Conservation (phyloP, 2,797 vertebrate genomes). For the Thripadectes ignobilis region DNA sequence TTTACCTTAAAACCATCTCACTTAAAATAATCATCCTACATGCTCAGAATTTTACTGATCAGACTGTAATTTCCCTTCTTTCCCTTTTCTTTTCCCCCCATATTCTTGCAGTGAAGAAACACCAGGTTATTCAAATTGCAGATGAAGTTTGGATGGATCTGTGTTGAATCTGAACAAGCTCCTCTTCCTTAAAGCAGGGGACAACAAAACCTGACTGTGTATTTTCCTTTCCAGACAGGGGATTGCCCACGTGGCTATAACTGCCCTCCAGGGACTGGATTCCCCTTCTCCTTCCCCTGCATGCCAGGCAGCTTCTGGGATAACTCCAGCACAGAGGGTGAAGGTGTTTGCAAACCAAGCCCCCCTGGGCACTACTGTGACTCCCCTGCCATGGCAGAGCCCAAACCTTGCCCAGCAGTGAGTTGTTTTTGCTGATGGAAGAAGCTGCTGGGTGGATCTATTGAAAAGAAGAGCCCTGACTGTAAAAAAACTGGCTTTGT, state of each 20-base stretch:
- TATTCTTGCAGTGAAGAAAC: not conserved
- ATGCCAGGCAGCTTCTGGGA: constrained; percentile 81
- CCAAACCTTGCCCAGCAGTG: constrained; percentile 83
- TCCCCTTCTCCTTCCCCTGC: constrained; percentile 84
- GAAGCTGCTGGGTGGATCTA: fast-evolving
- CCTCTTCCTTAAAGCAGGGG: not conserved
- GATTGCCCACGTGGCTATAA: constrained; percentile 84
- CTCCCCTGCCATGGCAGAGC: constrained; percentile 73
- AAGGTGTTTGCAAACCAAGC: constrained; percentile 78
- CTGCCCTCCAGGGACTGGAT: constrained; percentile 85
- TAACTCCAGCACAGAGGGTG: constrained; percentile 73
- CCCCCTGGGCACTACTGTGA: constrained; percentile 82
- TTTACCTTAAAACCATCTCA: not conserved
- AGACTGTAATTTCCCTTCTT: not conserved
- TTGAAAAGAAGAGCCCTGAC: not conserved
- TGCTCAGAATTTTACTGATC: not conserved
- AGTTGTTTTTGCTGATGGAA: not conserved
- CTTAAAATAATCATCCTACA: not conserved
- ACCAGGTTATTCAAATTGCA: not conserved
- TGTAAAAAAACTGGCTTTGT: not conserved
- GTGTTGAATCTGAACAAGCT: not conserved
- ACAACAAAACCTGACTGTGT: not conserved
- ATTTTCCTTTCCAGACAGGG: constrained; percentile 78
- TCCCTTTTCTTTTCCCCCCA: not conserved
- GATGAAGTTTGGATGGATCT: not conserved